Conservation (phyloP, 35 echinoderm and acorn worm species). For the Apostichopus parvimensis region DNA sequence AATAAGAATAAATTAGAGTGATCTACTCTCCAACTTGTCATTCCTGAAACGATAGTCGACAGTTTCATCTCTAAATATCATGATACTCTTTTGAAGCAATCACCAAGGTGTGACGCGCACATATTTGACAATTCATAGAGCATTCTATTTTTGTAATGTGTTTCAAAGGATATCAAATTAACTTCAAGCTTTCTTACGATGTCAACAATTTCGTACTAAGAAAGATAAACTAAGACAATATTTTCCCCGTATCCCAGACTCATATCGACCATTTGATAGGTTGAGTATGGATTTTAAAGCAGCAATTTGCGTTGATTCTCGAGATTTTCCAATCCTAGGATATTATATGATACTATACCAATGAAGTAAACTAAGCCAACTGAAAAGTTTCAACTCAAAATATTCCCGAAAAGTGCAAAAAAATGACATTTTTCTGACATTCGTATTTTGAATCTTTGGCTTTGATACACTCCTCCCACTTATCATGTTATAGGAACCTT, state of each 20-base stretch:
- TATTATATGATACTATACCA: too few relatives aligned
- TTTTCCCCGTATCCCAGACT: constrained; percentile 42
- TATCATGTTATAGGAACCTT: too few relatives aligned
- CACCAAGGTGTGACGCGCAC: constrained; percentile 58
- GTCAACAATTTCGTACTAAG: constrained; percentile 52
- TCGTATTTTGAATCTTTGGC: too few relatives aligned
- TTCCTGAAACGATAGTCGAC: constrained; percentile 48
- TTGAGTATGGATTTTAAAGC: constrained; percentile 66
- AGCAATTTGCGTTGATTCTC: too few relatives aligned
- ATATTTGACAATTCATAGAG: constrained; percentile 35
- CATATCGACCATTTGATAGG: constrained; percentile 59
- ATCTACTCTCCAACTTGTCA: constrained; percentile 47
- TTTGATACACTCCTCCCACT: too few relatives aligned
- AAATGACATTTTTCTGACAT: too few relatives aligned
- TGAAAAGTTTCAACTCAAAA: too few relatives aligned
- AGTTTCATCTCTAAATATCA: constrained; percentile 56
- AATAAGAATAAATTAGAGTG: not conserved
- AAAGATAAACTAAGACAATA: constrained; percentile 54
- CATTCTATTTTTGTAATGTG: constrained; percentile 6
- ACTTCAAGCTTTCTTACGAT: constrained; percentile 45
- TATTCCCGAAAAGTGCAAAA: too few relatives aligned
- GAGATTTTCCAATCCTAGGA: too few relatives aligned
- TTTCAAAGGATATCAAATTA: not conserved
- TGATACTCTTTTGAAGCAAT: constrained; percentile 54
- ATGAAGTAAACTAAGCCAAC: too few relatives aligned